phyloP scores from a whole-genome alignment of 2,113 vertebrate genomes.

The Cyrtonyx montezumae region DNA sequence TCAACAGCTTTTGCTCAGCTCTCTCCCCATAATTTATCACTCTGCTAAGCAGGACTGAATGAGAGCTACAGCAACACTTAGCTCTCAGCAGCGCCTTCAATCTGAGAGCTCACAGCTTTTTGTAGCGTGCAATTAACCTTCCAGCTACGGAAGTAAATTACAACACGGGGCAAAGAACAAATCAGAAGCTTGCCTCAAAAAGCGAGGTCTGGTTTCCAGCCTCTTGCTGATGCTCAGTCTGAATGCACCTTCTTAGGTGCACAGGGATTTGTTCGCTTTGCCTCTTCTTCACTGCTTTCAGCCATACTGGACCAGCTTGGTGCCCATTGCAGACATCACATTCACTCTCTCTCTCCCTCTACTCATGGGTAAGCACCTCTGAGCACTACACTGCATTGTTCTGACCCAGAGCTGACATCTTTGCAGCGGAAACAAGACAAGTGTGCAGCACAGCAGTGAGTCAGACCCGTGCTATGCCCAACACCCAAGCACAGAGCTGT shows the following conservation, averaged over 20 bases:
- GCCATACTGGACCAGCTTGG: accelerated
- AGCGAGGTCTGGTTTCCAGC: neutral
- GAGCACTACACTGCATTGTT: accelerated
- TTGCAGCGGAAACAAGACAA: neutral
- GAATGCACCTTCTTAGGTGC: no score
- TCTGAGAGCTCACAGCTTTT: conserved; percentile 36
- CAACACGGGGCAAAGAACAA: neutral
- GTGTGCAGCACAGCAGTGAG: neutral
- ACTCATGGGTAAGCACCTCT: neutral
- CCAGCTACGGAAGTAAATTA: conserved; percentile 10
- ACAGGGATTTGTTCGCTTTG: neutral
- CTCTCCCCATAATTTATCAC: conserved; percentile 51
- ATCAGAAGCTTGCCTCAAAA: neutral
- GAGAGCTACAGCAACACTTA: conserved; percentile 36
- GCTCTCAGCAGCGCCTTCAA: conserved; percentile 23
- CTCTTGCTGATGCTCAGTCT: neutral
- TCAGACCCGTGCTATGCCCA: neutral
- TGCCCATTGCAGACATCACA: neutral
- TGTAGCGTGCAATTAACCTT: conserved; percentile 42
- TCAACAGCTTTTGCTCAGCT: neutral
- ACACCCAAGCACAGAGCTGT: neutral
- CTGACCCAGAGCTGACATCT: neutral
- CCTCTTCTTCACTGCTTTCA: neutral
- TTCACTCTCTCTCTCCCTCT: neutral
- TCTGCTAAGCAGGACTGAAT: conserved; percentile 12